phyloP scores from a whole-genome alignment of 2,888 invertebrate genomes.

The Drosophila quinaria region DNA sequence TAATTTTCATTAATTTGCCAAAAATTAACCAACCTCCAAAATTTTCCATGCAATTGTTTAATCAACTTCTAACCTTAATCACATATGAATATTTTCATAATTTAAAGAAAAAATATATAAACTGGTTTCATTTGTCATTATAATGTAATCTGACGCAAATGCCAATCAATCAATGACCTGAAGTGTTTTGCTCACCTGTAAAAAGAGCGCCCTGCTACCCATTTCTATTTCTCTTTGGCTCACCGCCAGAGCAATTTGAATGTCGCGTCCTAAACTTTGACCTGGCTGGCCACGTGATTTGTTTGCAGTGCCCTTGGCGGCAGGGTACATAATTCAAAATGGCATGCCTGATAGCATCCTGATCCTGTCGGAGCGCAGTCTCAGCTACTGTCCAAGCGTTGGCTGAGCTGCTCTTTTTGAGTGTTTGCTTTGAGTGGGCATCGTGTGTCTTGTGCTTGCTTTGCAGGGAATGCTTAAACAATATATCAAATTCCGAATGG shows the following conservation, averaged over 20 bases:
- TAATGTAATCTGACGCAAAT: conserved; percentile 1
- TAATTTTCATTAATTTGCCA: no score
- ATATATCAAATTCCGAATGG: conserved; percentile 67
- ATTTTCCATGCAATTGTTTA: no score
- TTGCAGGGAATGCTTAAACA: conserved; percentile 48
- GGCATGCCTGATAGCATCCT: conserved; percentile 67
- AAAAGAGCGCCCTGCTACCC: background rate
- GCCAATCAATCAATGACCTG: conserved; percentile 54
- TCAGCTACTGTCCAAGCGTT: conserved; percentile 11
- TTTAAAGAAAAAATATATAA: background rate
- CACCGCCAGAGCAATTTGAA: conserved; percentile 60
- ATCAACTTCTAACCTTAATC: no score
- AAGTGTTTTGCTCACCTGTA: conserved; percentile 13
- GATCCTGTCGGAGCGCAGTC: conserved; percentile 21
- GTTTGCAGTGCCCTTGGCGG: conserved; percentile 54
- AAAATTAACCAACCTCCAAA: no score
- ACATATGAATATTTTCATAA: no score
- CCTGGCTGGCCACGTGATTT: conserved; percentile 65
- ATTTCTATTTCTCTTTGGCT: conserved; percentile 25
- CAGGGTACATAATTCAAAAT: conserved; percentile 69
- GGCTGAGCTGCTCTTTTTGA: conserved; percentile 28
- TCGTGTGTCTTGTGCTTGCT: conserved; percentile 23
- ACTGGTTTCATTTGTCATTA: background rate
- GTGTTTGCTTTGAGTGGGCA: conserved; percentile 32
- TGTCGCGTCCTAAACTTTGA: conserved; percentile 67